Conservation (phyloP, 2,113 vertebrate species). For the Triplophysa dalaica region DNA sequence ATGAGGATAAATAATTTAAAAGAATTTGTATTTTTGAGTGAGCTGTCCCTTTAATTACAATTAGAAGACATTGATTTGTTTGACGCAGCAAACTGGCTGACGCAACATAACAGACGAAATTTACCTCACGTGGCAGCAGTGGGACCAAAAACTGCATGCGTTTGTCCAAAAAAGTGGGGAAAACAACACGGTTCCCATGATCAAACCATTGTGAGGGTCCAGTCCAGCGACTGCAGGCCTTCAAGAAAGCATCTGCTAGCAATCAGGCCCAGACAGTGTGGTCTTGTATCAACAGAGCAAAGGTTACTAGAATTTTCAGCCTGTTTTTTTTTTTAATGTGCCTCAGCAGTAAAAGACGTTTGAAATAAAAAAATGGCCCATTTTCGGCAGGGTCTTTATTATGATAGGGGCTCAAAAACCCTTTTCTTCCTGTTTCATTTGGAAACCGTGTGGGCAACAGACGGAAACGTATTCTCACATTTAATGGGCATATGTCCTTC, state of each 20-base stretch:
- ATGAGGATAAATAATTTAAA: too few relatives aligned
- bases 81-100: background rate
- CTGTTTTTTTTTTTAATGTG: conserved; percentile 70
- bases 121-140: background rate
- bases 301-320: conserved; percentile 67
- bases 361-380: conserved; percentile 73
- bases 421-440: conserved; percentile 91
- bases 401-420: conserved; percentile 83
- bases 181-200: conserved; percentile 43
- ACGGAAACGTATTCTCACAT: conserved; percentile 91
- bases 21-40: too few relatives aligned
- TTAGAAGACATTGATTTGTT: background rate
- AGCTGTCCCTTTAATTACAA: background rate
- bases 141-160: conserved; percentile 24
- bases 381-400: conserved; percentile 81
- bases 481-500: conserved; percentile 70
- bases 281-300: conserved; percentile 72
- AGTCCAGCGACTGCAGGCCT: conserved; percentile 45
- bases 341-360: conserved; percentile 71
- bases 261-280: conserved; percentile 72
- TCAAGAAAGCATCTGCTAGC: conserved; percentile 67
- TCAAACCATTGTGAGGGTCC: conserved; percentile 39
- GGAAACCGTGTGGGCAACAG: conserved; percentile 78
- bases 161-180: conserved; percentile 39
- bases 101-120: background rate